Evolutionary conservation across 2,797 vertebrate genomes (phyloP), one percentile per base, ranked within the genome.

Genomic region (Hypotaenidia okinawae): DNA sequence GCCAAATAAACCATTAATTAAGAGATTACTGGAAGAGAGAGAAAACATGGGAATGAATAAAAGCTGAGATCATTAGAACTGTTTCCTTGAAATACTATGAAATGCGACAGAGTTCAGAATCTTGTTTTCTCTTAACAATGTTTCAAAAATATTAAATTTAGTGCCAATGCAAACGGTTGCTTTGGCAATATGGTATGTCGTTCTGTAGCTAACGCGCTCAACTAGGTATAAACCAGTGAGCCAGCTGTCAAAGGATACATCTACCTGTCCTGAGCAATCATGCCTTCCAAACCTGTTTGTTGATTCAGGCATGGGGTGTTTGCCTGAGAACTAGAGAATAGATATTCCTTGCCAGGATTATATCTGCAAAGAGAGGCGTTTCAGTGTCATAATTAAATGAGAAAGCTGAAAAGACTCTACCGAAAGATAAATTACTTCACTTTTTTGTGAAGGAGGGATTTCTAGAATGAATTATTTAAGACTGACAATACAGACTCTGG

Each of bases 401-500:
- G 67, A 82, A 83, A 85, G 28, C 80, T 87, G 54, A 84, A 87
- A 87, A 91, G 24, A 75, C 51, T 87, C 41, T 28, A 67, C 58
- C n/a, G 45, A 92, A 90, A 63, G 55, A 72, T 43, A 87, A 16
- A 49, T 47, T 51, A 67, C 21, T 76, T 89, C 30, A 66, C 18
- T 79, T 54, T 75, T 75, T 64, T 57, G 32, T 82, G 63, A 69
- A 55, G 14, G 3, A 69, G 73, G 74, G 43, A 14, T 68, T 95
- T 96, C 91, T 80, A 87, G 72, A 95, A 92, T 83, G 35, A 84
- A 82, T 94, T 92, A 68, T 77, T 93, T 68, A 84, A 62, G 70
- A 64, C 4, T 66, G 79, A 84, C 57, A 67, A 67, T 11, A 45
- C 25, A 58, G 52, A 63, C 52, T 78, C 58, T 47, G 25, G 58